A percentile compares a stretch with the other conserved stretches of the same genome.
Conservation (phyloP, 2,888 invertebrate species). For the Polydrusus pterygomalis region DNA sequence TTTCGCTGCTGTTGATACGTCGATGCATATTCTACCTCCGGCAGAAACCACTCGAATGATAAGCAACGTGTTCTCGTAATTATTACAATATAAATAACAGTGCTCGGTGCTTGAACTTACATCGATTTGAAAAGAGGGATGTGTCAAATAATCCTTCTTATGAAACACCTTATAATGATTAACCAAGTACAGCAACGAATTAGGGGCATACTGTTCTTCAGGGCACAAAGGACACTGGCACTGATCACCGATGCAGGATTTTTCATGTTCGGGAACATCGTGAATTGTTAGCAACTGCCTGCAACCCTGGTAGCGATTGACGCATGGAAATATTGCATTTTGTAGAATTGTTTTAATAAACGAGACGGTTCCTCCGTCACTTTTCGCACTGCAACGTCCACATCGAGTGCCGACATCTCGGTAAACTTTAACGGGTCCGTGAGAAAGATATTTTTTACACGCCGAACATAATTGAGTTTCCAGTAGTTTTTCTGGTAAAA, state of each 20-base stretch:
- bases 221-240: constrained; percentile 14
- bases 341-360: not conserved
- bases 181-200: constrained; percentile 10
- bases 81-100: not conserved
- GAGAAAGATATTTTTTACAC: constrained; percentile 2
- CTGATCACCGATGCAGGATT: not conserved
- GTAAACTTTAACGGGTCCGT: not conserved
- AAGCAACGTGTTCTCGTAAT: not conserved
- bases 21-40: not conserved
- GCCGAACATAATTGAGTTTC: not conserved
- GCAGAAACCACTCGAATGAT: not conserved
- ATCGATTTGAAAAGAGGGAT: not conserved
- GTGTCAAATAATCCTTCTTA: not conserved
- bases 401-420: not conserved
- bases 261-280: constrained; percentile 11
- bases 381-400: not conserved
- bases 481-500: not conserved
- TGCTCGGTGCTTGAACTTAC: not conserved
- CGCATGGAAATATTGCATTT: constrained; percentile 8
- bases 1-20: constrained; percentile 1
- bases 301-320: constrained; percentile 19
- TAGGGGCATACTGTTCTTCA: not conserved
- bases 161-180: constrained; percentile 8
- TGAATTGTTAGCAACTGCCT: not conserved
- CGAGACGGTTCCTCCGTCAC: not conserved